Base-by-base conservation (phyloP, 2,797 vertebrate species). In the Cryptoblepharus egeriae region DNA sequence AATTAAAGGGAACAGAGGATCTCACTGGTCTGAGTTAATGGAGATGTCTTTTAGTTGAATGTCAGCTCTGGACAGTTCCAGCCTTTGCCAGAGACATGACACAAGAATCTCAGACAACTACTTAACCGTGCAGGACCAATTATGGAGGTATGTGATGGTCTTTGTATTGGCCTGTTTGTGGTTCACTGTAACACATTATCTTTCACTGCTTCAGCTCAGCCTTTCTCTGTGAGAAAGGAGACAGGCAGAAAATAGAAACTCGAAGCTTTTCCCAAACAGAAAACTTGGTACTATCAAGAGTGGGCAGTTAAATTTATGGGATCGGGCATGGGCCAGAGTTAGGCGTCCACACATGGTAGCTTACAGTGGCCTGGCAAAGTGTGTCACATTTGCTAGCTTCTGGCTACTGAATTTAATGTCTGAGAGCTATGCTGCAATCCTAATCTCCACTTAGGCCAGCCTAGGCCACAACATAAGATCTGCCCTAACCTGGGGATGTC, bases 1-100 rank as follows among this genome's bases (percentile, higher is more conserved):
- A 90, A 93, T 92, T 93, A 92, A 93, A 89, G 7, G 90, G 87
- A 64, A 87, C 77, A 91, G 91, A 71, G 78, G 86, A 77, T 91
- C 86, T 90, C 78, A 32, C 85, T 88, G 85, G 86, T 60, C 81
- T 0, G 3, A 89, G 80, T 76, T 92, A 93, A 93, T 91, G 90
- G 88, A 90, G 89, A 92, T 90, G 89, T 92, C 91, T 92, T 85
- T 89, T 64, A 90, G 80, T 0, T 32, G 92, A 85, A 89, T 81
- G 81, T 92, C 90, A 92, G 86, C 71, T 85, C 45, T 3, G 74
- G 87, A 86, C 86, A 91, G 88, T 57, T 90, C 79, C 89, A 91
- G 70, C 79, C 85, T 88, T 85, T 22, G 78, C 84, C 86, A 52
- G 89, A 26, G 0, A 67, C 67, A 0, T 88, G 90, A 83, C 88